Evolutionary conservation across 2,113 vertebrate genomes (phyloP).

Genomic region (Phocoena phocoena): DNA sequence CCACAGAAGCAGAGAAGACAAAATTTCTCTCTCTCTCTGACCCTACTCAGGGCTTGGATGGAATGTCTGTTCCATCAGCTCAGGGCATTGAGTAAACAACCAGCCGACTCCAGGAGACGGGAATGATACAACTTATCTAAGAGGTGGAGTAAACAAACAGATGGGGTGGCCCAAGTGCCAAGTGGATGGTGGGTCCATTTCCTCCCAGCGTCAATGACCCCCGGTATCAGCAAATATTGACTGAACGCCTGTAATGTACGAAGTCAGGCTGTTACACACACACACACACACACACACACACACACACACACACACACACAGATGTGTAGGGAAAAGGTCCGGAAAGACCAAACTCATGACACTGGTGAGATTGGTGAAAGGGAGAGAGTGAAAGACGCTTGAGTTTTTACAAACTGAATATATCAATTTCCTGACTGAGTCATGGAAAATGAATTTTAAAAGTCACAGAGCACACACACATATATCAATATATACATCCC

Average conservation of each 20-base stretch:
- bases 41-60: fast-evolving
- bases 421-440: fast-evolving
- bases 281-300: no score
- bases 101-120: background rate
- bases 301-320: background rate
- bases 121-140: fast-evolving
- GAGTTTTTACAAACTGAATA: background rate
- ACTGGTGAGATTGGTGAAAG: fast-evolving
- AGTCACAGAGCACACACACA: background rate
- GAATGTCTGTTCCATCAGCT: background rate
- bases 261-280: background rate
- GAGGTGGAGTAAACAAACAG: background rate
- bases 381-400: background rate
- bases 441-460: background rate
- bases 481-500: fast-evolving
- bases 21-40: no score
- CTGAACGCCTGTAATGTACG: background rate
- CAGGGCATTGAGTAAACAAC: fast-evolving
- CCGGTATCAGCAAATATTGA: background rate
- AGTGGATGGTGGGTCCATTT: fast-evolving
- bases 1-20: background rate
- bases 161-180: fast-evolving
- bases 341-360: background rate
- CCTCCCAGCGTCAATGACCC: fast-evolving
- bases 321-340: fast-evolving